These are phyloP conservation scores for Drosophila kuntzei DNA, from an alignment of 2,888 invertebrate genomes.

Conservation along the genomic window DNA sequence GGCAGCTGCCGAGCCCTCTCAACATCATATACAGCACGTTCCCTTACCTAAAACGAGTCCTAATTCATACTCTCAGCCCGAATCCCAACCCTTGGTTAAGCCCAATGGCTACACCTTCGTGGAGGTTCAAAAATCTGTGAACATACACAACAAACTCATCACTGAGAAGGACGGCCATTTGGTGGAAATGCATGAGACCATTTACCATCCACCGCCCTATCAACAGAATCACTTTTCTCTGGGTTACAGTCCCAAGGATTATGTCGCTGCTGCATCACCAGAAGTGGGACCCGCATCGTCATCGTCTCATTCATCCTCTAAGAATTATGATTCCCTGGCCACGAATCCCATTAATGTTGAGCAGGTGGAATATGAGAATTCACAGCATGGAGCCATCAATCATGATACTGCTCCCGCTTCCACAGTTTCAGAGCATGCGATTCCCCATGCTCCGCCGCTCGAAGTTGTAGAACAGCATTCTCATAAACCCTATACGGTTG, in stretches of 20 bases:
- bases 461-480: constrained; percentile 83
- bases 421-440: constrained; percentile 3
- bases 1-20: constrained; percentile 62
- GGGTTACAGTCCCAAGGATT: constrained; percentile 39
- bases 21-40: constrained; percentile 51
- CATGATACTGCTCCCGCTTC: constrained; percentile 28
- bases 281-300: constrained; percentile 7
- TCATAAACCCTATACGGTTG: constrained; percentile 83
- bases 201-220: constrained; percentile 70
- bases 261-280: constrained; percentile 22
- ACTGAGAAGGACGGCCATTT: constrained; percentile 83
- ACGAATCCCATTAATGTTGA: constrained; percentile 78
- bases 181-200: constrained; percentile 83
- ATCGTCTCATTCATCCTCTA: constrained; percentile 3
- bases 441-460: not conserved
- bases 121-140: constrained; percentile 89
- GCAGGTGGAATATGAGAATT: constrained; percentile 59
- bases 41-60: constrained; percentile 14
- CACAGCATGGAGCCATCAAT: constrained; percentile 56
- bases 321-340: constrained; percentile 68
- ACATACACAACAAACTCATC: constrained; percentile 85
- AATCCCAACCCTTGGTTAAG: constrained; percentile 45
- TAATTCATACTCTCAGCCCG: constrained; percentile 8
- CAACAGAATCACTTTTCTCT: constrained; percentile 38
- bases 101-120: constrained; percentile 87